Percentiles rank a stretch among this genome's conserved stretches.
These are phyloP conservation scores for Trichonephila clavipes DNA, from an alignment of 1,140 invertebrate species.

Conservation along the genomic window DNA sequence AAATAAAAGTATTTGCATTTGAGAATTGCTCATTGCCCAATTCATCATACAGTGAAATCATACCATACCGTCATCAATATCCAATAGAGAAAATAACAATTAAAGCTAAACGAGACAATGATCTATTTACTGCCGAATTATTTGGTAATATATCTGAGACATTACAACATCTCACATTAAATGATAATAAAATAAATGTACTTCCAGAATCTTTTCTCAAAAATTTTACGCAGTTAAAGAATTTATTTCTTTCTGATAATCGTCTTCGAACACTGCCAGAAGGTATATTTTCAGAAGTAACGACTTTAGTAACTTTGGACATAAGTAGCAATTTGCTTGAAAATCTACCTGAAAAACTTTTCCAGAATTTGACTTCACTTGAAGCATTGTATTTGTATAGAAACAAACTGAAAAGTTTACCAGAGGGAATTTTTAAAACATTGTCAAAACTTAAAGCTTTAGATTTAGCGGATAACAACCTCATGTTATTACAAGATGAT, in stretches of 20 bases:
- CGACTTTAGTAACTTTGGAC: conserved; percentile 49
- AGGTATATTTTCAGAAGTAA: conserved; percentile 29
- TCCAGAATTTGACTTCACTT: conserved; percentile 31
- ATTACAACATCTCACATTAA: conserved; percentile 33
- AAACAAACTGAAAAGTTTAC: conserved; percentile 63
- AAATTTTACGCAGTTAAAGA: conserved; percentile 44
- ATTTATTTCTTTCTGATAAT: conserved; percentile 65
- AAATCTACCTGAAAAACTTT: conserved; percentile 54
- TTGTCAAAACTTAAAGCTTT: conserved; percentile 77
- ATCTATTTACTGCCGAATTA: conserved; percentile 15
- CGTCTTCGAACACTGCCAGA: conserved; percentile 54
- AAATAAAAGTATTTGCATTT: conserved; percentile 48
- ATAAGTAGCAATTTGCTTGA: conserved; percentile 56
- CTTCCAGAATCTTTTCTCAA: conserved; percentile 64
- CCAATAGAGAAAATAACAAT: conserved; percentile 59
- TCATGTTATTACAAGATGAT: conserved; percentile 65
- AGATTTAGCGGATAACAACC: conserved; percentile 78
- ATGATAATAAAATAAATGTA: conserved; percentile 30
- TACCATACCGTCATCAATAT: conserved; percentile 4
- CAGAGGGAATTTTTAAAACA: conserved; percentile 67
- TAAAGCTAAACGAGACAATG: conserved; percentile 10
- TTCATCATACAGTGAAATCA: conserved; percentile 39
- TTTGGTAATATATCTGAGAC: conserved; percentile 55
- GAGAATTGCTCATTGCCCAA: conserved; percentile 62
- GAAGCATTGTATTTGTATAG: conserved; percentile 66